A percentile compares a stretch with the other conserved stretches of the same genome.
These are phyloP conservation scores for Eolophus roseicapilla DNA, from an alignment of 2,113 vertebrate genomes.

Conservation along the genomic window DNA sequence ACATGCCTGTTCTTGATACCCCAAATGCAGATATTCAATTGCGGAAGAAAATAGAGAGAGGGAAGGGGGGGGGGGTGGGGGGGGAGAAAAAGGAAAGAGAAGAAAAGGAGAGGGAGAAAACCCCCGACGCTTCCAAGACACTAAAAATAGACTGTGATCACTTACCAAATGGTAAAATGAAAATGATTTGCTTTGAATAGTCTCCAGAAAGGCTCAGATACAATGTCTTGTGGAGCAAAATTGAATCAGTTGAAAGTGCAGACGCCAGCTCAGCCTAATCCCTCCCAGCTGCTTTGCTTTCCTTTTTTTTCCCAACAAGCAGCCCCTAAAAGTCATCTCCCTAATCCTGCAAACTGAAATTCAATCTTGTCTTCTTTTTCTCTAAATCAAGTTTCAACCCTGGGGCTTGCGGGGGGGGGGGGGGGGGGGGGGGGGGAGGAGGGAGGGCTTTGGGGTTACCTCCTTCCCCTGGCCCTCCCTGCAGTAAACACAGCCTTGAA, in stretches of 20 bases:
- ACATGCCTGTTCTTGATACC: constrained; percentile 47
- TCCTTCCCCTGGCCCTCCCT: constrained; percentile 31
- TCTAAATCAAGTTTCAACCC: constrained; percentile 69
- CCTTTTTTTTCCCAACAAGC: constrained; percentile 69
- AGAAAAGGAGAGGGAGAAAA: constrained; percentile 1
- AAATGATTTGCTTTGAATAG: constrained; percentile 73
- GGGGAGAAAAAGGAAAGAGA: no score
- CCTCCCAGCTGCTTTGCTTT: constrained; percentile 76
- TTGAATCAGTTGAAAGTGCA: constrained; percentile 75
- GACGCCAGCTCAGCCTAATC: constrained; percentile 72
- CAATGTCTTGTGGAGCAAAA: constrained; percentile 73
- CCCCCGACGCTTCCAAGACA: constrained; percentile 24
- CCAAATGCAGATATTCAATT: constrained; percentile 7
- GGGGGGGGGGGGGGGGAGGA: constrained; percentile 60
- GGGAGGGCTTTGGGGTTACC: constrained; percentile 55
- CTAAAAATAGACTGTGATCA: constrained; percentile 68
- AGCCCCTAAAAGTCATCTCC: constrained; percentile 75
- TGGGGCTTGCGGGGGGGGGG: constrained; percentile 66
- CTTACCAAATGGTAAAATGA: constrained; percentile 69
- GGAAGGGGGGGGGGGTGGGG: no score
- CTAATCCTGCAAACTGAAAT: constrained; percentile 79
- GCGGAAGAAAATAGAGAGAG: neutral
- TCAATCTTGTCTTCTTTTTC: constrained; percentile 70
- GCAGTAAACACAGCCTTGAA: constrained; percentile 74
- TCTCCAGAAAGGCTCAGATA: constrained; percentile 73